Base-by-base conservation (phyloP, 2,888 invertebrate genomes). In the Spilosoma lubricipeda region DNA sequence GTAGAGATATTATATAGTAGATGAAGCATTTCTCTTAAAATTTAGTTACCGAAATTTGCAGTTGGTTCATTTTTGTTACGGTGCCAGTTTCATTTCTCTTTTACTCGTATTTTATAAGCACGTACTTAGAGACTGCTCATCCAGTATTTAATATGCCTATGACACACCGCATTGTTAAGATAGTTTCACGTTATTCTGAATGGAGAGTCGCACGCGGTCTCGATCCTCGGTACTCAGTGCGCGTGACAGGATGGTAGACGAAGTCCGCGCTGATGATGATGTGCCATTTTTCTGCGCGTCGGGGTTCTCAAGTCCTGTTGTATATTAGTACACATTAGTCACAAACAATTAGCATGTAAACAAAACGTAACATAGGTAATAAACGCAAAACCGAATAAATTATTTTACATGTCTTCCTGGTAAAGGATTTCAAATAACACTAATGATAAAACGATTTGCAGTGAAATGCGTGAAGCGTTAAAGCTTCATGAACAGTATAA, bases 191-290 rank as follows among this genome's bases (percentile, higher is more conserved):
- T 88, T 91, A 82, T 91, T 93, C 75, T 91, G 90, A 48, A 90
- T 78, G 8, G 93, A 91, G 71, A 90, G 89, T 76, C 91, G 89
- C 67, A 92, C 83, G 77, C 94, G 91, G 80, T 94, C 94, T 70
- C 94, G 91, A 79, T 94, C 94, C 70, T 95, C 95, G 27, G 89
- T 87, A 88, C 95, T 95, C 87, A 95, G 90, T 74, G 94, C 93
- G 75, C 95, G 89, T 13, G 95, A 95, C 71, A 95, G 90, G 88
- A 94, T 92, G 30, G 95, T 95, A 56, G 95, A 94, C 0, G 95
- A 94, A 0, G 95, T 95, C 59, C 95, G 90, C 30, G 86, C 93
- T 8, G 94, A 91, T 2, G 92, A 93, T 0, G 92, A 93, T 0
- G 92, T 83, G 59, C 92, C 93, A 76, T 93, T 94, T 88, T 94